Base-by-base conservation (phyloP, 2,888 invertebrate species). In the Arrhopalites spinosus region DNA sequence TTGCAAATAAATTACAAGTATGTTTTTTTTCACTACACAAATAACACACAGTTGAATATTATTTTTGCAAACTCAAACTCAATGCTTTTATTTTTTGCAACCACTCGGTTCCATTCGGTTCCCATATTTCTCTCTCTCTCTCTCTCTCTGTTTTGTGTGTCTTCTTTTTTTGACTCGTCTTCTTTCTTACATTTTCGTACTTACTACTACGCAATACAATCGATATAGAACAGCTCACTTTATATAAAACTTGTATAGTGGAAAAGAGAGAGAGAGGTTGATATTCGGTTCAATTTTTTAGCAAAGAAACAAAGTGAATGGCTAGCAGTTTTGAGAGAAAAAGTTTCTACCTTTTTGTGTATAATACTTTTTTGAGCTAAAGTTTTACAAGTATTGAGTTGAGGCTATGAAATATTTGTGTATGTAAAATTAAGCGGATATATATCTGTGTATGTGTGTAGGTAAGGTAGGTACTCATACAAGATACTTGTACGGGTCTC, bases 131-230 rank as follows among this genome's bases (percentile, higher is more conserved):
- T 50, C 50, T 50, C 50, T 50, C 50, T 50, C 7, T 50, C 17
- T 50, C 50, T 50, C 50, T 50, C 50, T 17, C 17, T 50, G 50
- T n/a, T 13, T 17, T 50, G 3, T 15, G 17, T 45, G 15, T 45
- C 45, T 7, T 45, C n/a, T n/a, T 47, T 8, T n/a, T 56, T 56
- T 56, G 53, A 8, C 53, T 56, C 20, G 53, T 63, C 63, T 63
- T 63, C 63, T 20, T 45, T 11, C 15, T 47, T 17, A 27, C 68
- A 36, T 66, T 29, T 25, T 43, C 25, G 27, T 68, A 27, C 47
- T 45, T 68, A 36, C 27, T 70, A 73, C 63, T 73, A 73, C 73
- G 73, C 73, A 73, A 73, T 53, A 73, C 73, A 64, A 64, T 71
- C 71, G 61, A 71, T 71, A 71, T 59, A 13, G 61, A 56, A 61